phyloP scores from a whole-genome alignment of 1,140 invertebrate genomes.

The Palaemon carinicauda region DNA sequence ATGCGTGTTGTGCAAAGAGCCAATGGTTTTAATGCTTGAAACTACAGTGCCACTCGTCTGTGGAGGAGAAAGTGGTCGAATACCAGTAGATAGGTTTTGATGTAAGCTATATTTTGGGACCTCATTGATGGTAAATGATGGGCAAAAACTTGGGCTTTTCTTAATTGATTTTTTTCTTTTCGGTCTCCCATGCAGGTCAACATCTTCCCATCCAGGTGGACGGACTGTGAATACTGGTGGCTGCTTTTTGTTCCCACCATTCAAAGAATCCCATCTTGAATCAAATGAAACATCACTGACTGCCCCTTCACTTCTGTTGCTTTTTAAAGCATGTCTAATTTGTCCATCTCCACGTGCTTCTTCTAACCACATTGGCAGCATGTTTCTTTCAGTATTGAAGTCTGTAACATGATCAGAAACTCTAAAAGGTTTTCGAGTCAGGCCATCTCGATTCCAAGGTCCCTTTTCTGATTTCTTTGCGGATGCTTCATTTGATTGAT shows the following conservation, averaged over 20 bases:
- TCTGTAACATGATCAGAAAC: neutral
- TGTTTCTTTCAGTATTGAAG: neutral
- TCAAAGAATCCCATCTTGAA: constrained; percentile 21
- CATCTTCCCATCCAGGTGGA: constrained; percentile 30
- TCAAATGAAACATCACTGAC: neutral
- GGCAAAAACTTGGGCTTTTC: neutral
- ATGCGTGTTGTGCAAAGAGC: too few species aligned
- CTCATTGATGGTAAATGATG: constrained; percentile 15
- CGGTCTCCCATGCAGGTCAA: neutral
- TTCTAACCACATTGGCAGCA: constrained; percentile 12
- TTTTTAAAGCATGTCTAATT: too few species aligned
- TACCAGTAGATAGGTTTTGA: neutral
- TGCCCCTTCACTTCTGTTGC: neutral
- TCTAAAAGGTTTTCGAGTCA: neutral
- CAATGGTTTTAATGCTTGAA: too few species aligned
- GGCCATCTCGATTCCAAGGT: neutral
- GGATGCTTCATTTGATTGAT: too few species aligned
- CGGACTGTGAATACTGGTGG: too few species aligned
- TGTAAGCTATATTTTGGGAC: neutral
- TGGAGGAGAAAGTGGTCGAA: neutral
- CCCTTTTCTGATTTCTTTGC: too few species aligned
- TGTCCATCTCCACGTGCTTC: neutral
- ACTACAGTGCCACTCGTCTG: neutral
- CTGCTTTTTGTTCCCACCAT: neutral
- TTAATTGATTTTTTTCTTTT: neutral